phyloP scores from a whole-genome alignment of 2,797 vertebrate species.

The Amazona finschi region DNA sequence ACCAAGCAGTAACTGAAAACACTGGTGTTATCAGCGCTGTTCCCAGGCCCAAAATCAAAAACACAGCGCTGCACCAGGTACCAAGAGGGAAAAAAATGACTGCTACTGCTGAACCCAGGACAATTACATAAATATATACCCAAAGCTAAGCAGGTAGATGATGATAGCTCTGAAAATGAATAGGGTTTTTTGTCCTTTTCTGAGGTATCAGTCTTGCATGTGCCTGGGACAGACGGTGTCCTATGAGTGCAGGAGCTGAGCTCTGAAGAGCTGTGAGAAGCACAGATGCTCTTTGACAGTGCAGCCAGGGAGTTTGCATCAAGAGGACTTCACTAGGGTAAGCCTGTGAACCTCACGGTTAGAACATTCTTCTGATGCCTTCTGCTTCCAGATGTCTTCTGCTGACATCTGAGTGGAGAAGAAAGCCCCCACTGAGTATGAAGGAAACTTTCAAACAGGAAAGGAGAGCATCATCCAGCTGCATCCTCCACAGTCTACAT shows the following conservation, averaged over 20 bases:
- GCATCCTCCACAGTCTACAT: background rate
- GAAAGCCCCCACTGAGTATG: background rate
- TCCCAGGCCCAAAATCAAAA: no score
- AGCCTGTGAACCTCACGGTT: background rate
- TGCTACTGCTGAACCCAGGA: no score
- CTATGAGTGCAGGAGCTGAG: background rate
- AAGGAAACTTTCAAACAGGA: background rate
- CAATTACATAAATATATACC: background rate
- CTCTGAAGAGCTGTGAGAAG: background rate
- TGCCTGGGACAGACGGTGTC: background rate
- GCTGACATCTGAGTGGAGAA: background rate
- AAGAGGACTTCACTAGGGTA: background rate
- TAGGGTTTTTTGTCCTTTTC: background rate
- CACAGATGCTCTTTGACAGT: rapidly evolving
- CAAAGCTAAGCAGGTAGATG: background rate
- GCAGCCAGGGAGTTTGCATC: background rate
- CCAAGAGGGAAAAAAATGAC: no score
- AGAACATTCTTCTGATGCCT: background rate
- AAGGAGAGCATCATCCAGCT: background rate
- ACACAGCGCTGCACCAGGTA: no score
- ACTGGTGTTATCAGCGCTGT: no score
- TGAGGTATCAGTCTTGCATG: background rate
- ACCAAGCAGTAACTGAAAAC: no score
- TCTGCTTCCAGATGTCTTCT: background rate
- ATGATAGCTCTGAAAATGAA: background rate